Evolutionary conservation across 2,888 invertebrate genomes (phyloP), one percentile per base, ranked within the genome.

Genomic region (Diplolepis rosae): DNA sequence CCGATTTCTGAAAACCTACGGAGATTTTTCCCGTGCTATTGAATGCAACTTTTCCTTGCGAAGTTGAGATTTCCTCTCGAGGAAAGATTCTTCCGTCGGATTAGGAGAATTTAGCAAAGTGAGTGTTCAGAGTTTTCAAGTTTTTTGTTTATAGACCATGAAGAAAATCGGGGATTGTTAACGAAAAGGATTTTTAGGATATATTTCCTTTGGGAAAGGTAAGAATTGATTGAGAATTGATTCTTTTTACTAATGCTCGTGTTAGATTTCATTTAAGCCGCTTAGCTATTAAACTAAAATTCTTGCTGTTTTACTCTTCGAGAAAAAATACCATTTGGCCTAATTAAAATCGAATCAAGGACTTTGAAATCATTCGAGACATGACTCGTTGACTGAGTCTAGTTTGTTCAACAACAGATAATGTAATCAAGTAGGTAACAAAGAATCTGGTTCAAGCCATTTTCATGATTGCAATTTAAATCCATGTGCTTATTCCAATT

Each of bases 1-100:
- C n/a, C 39, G 61, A 61, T 39, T 61, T 39, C 24, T 24, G n/a
- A 61, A 61, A 24, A 50, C 24, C 4, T 35, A 61, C 24, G 24
- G 7, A 13, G 24, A 61, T 54, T 54, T 54, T 54, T 32, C 35
- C 56, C n/a, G 18, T 61, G n/a, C 39, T 39, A 4, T 24, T 39
- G 35, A 22, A 56, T 32, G 56, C 56, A 35, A 13, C 22, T 18
- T 61, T 52, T 52, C 27, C 51, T 28, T 52, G 51, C 11, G 28
- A n/a, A 52, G 51, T 52, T 52, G 28, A 27, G 27, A 52, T 52
- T 52, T 27, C 28, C 28, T 3, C 2, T n/a, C n/a, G n/a, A n/a
- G n/a, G n/a, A 52, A n/a, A 56, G 18, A 56, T 35, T 56, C 35
- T 61, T 61, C 61, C 61, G 61, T 39, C 61, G 61, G 61, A 48